These are phyloP conservation scores for Platysternon megacephalum DNA, from an alignment of 2,113 vertebrate genomes.

Conservation along the genomic window DNA sequence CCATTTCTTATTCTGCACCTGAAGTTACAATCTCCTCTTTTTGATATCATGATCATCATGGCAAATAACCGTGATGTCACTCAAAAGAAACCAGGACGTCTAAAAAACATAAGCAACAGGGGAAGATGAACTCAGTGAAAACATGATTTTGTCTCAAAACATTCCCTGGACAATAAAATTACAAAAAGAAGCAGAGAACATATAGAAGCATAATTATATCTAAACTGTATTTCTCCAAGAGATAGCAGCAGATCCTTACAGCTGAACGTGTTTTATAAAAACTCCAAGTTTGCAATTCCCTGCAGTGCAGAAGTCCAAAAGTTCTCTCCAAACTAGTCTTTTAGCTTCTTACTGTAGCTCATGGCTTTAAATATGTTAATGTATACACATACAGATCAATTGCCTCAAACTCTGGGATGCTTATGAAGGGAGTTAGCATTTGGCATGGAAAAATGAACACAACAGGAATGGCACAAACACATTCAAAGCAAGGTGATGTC, in stretches of 20 bases:
- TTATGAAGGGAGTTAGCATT: not conserved
- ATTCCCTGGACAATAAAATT: not conserved
- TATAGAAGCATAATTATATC: not conserved
- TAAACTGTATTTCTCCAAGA: not conserved
- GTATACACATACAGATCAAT: not conserved
- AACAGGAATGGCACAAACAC: not conserved
- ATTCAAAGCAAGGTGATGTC: not conserved
- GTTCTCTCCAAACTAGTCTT: not conserved
- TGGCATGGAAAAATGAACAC: not conserved
- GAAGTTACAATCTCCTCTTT: too few relatives aligned
- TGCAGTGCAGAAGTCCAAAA: rapidly evolving
- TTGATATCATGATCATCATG: too few relatives aligned
- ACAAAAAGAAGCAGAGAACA: not conserved
- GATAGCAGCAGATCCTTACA: not conserved
- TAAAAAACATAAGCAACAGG: not conserved
- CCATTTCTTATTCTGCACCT: too few relatives aligned
- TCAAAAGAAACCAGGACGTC: too few relatives aligned
- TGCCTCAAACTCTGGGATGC: not conserved
- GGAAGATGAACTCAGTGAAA: not conserved
- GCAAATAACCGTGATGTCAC: too few relatives aligned
- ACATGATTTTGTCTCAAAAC: not conserved
- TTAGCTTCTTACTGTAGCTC: too few relatives aligned
- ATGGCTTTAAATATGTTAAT: not conserved
- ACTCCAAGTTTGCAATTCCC: not conserved
- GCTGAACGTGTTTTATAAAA: not conserved